Conservation (phyloP, 2,113 vertebrate genomes). For the Sebastes fasciatus region DNA sequence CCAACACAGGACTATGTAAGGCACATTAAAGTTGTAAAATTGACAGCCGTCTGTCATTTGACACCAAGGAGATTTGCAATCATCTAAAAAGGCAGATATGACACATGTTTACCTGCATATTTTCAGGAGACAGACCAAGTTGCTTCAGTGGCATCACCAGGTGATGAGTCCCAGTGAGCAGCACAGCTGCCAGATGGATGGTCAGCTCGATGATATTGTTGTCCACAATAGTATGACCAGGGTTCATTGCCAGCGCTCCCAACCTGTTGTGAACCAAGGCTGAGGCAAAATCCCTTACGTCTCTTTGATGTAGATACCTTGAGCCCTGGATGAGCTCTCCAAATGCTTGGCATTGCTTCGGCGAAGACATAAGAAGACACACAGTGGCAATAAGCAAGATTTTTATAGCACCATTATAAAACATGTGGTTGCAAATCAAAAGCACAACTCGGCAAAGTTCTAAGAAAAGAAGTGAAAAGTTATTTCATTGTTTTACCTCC, state of each 20-base stretch:
- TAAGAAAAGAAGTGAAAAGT: background rate
- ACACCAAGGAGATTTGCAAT: background rate
- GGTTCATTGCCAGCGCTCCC: constrained; percentile 47
- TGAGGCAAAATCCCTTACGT: constrained; percentile 73
- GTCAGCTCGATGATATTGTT: constrained; percentile 79
- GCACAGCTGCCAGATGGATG: constrained; percentile 78
- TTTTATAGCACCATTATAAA: background rate
- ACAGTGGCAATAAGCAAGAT: background rate
- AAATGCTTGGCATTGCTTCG: constrained; percentile 68
- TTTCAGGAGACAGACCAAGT: constrained; percentile 81
- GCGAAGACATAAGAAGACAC: background rate
- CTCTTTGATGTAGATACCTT: constrained; percentile 57
- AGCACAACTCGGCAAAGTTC: background rate
- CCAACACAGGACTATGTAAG: background rate
- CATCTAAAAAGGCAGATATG: background rate
- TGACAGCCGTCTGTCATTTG: background rate
- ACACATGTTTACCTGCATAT: constrained; percentile 85
- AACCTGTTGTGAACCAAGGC: constrained; percentile 82
- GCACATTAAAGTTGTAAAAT: background rate
- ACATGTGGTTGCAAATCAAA: background rate
- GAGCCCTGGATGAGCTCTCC: constrained; percentile 75
- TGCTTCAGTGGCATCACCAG: constrained; percentile 83
- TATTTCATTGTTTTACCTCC: background rate
- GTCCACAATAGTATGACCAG: background rate
- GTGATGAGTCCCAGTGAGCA: constrained; percentile 73